These are phyloP conservation scores for human DNA, from an alignment of 2,113 vertebrate genomes.

Conservation along the genomic window DNA sequence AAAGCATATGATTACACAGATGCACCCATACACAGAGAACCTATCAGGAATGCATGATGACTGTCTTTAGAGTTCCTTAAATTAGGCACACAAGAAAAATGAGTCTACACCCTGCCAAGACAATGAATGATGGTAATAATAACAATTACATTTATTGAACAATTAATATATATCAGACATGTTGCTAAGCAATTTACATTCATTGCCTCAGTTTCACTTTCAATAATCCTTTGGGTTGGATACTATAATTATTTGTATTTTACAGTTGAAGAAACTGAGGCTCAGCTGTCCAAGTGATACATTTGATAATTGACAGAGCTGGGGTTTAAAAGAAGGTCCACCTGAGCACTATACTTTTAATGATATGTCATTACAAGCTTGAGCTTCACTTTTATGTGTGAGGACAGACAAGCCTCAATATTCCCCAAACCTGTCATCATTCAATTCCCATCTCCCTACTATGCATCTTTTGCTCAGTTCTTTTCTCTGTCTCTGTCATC, in stretches of 20 bases:
- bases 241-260: background rate
- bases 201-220: background rate
- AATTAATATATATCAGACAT: background rate
- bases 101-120: background rate
- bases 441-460: no score
- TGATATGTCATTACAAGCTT: background rate
- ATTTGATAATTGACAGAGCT: background rate
- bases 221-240: background rate
- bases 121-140: background rate
- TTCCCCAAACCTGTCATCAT: rapidly evolving
- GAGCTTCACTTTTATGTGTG: background rate
- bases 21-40: background rate
- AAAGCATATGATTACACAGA: background rate
- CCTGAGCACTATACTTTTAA: background rate
- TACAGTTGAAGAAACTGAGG: background rate
- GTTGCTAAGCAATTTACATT: background rate
- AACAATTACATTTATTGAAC: background rate
- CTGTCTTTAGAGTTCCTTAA: background rate
- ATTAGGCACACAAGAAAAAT: background rate
- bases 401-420: background rate
- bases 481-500: background rate
- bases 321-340: background rate
- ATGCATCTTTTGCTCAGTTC: background rate
- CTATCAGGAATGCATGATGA: background rate
- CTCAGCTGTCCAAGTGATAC: background rate